phyloP scores from a whole-genome alignment of 2,888 invertebrate genomes.

The Crepidodera aurea region DNA sequence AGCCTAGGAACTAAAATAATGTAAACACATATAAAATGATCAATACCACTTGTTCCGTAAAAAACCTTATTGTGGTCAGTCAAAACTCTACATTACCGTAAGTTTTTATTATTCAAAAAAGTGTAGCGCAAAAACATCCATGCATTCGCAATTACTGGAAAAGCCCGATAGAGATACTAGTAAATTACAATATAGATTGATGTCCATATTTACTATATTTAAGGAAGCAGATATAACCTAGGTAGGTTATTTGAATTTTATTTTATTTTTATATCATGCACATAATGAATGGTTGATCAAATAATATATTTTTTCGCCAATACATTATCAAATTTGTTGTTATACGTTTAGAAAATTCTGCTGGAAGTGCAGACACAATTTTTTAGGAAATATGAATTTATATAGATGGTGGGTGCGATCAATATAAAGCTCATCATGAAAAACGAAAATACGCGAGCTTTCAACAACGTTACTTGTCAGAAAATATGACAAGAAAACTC shows the following conservation, averaged over 20 bases:
- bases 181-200: neutral
- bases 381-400: too few species aligned
- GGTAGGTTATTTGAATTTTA: neutral
- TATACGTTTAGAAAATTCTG: too few species aligned
- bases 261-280: too few species aligned
- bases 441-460: too few species aligned
- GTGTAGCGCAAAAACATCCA: neutral
- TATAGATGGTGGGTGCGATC: too few species aligned
- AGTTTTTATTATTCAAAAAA: neutral
- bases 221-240: neutral
- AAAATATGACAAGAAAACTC: too few species aligned
- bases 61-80: neutral
- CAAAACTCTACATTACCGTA: neutral
- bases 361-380: too few species aligned
- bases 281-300: too few species aligned
- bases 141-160: conserved; percentile 1
- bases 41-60: neutral
- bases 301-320: too few species aligned
- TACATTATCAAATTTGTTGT: too few species aligned
- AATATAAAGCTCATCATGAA: too few species aligned
- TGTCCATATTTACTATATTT: neutral
- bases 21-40: neutral
- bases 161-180: neutral
- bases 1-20: conserved; percentile 10
- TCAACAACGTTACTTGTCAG: too few species aligned